A percentile compares a stretch with the other conserved stretches of the same genome.
Evolutionary conservation across 2,113 vertebrate species (phyloP).

Genomic region (Mohoua ochrocephala): DNA sequence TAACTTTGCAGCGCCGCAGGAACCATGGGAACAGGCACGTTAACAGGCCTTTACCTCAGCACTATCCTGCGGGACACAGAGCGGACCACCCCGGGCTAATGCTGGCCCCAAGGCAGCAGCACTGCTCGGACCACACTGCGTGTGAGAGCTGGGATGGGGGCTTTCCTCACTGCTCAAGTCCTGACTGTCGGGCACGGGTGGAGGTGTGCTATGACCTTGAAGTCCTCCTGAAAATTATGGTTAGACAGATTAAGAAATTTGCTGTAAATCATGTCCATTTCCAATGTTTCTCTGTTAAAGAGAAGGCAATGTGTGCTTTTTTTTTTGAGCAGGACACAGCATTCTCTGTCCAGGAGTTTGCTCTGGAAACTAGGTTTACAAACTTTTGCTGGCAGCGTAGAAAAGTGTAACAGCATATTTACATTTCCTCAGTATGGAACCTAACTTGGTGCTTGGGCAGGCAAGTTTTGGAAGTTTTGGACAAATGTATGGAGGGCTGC

Average conservation of each 20-base stretch:
- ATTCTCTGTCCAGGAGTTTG: background rate
- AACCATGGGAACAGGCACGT: fast-evolving
- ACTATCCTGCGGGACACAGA: fast-evolving
- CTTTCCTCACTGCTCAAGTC: background rate
- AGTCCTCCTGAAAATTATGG: background rate
- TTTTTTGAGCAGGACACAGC: background rate
- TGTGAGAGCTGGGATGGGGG: fast-evolving
- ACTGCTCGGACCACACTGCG: fast-evolving
- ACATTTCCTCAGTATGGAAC: background rate
- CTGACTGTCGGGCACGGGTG: background rate
- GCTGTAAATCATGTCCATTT: background rate
- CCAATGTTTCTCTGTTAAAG: background rate
- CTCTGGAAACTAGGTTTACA: background rate
- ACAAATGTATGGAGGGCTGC: background rate
- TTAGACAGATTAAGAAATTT: background rate
- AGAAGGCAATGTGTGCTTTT: background rate
- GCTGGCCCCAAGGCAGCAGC: background rate
- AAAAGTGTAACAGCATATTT: background rate
- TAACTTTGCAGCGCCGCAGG: background rate
- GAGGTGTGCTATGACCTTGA: background rate
- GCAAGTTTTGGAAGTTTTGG: background rate
- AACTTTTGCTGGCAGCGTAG: constrained; percentile 1
- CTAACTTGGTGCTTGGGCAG: background rate
- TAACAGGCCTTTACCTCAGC: background rate
- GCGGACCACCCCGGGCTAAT: fast-evolving